Percentiles rank a stretch among this genome's conserved stretches.
Conservation (phyloP, 2,888 invertebrate species). For the Noctua pronuba region DNA sequence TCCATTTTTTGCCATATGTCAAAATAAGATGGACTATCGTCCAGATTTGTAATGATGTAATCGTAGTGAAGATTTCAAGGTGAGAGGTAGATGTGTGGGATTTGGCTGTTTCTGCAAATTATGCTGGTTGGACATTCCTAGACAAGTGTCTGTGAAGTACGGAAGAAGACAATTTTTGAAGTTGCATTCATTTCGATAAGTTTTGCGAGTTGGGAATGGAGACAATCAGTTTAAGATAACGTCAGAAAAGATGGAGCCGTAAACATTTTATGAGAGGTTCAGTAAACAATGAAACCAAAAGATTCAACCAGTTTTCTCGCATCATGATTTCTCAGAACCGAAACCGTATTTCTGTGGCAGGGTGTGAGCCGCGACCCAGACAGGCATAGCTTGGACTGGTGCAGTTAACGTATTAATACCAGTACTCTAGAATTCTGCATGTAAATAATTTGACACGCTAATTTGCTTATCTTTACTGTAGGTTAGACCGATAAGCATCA, state of each 20-base stretch:
- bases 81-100: constrained; percentile 38
- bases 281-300: neutral
- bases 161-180: neutral
- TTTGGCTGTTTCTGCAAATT: constrained; percentile 41
- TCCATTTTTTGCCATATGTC: neutral
- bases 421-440: neutral
- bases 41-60: constrained; percentile 21
- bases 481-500: constrained; percentile 18
- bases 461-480: constrained; percentile 31
- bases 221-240: neutral
- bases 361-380: no score
- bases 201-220: neutral
- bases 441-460: constrained; percentile 1
- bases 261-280: neutral
- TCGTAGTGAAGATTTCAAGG: constrained; percentile 44
- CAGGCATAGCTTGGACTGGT: neutral
- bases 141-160: neutral
- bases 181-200: no score
- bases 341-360: neutral
- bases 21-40: constrained; percentile 4
- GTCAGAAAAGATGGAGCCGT: neutral
- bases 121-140: constrained; percentile 7
- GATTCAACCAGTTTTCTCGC: neutral
- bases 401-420: neutral
- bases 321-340: neutral